Percentiles rank a stretch among this genome's conserved stretches.
Evolutionary conservation across 1,140 invertebrate species (phyloP).

Genomic region (Dysdera silvatica): DNA sequence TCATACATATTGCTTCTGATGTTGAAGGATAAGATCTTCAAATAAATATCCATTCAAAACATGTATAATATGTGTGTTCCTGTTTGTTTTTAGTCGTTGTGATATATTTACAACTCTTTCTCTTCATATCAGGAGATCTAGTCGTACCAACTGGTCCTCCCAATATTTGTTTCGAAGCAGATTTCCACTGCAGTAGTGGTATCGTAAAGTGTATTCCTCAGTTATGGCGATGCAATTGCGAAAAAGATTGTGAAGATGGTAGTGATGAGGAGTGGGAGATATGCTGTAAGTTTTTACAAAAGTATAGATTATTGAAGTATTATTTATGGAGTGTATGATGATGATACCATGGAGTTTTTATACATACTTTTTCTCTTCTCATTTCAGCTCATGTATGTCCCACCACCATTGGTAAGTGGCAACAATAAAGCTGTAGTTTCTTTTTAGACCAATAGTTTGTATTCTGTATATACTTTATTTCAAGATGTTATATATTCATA

Average conservation of each 20-base stretch:
- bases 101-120: not conserved
- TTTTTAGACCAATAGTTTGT: too few species aligned
- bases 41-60: too few species aligned
- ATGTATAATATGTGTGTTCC: not conserved
- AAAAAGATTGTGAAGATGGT: conserved; percentile 16
- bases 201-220: conserved; percentile 8
- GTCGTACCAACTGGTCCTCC: conserved; percentile 14
- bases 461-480: too few species aligned
- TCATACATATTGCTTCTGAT: not conserved
- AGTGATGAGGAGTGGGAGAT: conserved; percentile 21
- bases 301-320: too few species aligned
- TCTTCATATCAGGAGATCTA: not conserved
- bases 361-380: not conserved
- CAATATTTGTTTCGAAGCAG: not conserved
- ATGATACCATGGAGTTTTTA: not conserved
- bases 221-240: conserved; percentile 14
- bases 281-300: not conserved
- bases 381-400: not conserved
- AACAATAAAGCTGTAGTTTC: not conserved
- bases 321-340: too few species aligned
- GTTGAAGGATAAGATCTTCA: not conserved
- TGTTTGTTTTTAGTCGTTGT: not conserved
- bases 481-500: too few species aligned
- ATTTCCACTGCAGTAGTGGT: not conserved
- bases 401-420: not conserved